These are phyloP conservation scores for Paedocypris micromegethes DNA, from an alignment of 2,797 vertebrate genomes.

Conservation along the genomic window DNA sequence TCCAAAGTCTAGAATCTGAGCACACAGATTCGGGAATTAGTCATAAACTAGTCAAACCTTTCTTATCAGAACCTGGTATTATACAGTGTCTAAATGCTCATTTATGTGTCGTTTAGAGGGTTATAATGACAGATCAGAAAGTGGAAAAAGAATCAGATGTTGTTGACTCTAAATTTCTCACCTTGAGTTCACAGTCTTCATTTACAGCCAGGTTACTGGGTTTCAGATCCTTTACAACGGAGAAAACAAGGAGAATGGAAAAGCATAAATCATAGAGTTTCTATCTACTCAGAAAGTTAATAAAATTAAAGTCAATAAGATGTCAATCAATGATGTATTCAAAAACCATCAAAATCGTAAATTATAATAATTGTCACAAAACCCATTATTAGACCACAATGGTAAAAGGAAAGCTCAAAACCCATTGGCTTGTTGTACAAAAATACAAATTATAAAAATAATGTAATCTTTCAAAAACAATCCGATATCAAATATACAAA, in stretches of 20 bases:
- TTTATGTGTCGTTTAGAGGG: background rate
- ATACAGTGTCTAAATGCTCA: conserved; percentile 5
- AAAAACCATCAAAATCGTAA: too few relatives aligned
- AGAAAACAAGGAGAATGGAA: conserved; percentile 34
- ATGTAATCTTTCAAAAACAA: too few relatives aligned
- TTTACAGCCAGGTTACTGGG: conserved; percentile 98
- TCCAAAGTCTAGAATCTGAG: conserved; percentile 94
- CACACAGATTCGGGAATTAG: background rate
- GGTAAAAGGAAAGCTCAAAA: too few relatives aligned
- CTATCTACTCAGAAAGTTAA: too few relatives aligned
- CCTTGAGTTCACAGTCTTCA: conserved; percentile 98
- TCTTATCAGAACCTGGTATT: background rate
- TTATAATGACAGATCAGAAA: conserved; percentile 11
- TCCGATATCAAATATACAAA: too few relatives aligned
- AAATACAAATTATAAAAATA: too few relatives aligned
- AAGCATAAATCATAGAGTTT: background rate
- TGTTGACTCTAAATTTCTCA: conserved; percentile 50
- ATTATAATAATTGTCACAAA: too few relatives aligned
- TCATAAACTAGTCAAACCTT: conserved; percentile 10
- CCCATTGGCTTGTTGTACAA: too few relatives aligned
- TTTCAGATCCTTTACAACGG: conserved; percentile 84
- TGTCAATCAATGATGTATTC: too few relatives aligned
- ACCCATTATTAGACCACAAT: too few relatives aligned
- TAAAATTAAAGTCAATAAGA: too few relatives aligned
- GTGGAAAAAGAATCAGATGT: conserved; percentile 19